These are phyloP conservation scores for Nautilus pompilius DNA, from an alignment of 1,140 invertebrate species.

Conservation along the genomic window DNA sequence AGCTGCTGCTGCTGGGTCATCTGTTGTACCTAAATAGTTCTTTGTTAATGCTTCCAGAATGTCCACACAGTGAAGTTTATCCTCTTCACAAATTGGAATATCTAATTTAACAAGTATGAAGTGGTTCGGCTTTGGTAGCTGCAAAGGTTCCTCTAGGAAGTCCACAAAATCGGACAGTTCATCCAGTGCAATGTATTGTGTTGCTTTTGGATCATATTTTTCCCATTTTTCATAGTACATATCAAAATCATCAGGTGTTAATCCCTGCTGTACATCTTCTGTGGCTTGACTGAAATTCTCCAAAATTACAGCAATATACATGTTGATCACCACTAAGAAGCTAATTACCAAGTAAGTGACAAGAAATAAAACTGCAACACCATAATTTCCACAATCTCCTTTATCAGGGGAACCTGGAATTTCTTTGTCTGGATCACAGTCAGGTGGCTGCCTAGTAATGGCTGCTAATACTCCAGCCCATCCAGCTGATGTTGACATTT, in stretches of 20 bases:
- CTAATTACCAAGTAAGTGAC: conserved; percentile 95
- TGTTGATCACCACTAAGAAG: conserved; percentile 98
- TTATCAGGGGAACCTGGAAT: conserved; percentile 78
- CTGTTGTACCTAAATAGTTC: conserved; percentile 89
- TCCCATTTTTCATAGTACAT: conserved; percentile 99
- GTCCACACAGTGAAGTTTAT: conserved; percentile 95
- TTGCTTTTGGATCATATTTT: conserved; percentile 95
- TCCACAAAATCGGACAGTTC: conserved; percentile 93
- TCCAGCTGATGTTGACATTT: conserved; percentile 97
- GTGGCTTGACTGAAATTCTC: conserved; percentile 98
- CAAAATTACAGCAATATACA: conserved; percentile 99
- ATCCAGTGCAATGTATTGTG: conserved; percentile 92
- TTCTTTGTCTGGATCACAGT: conserved; percentile 62
- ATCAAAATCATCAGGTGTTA: conserved; percentile 98
- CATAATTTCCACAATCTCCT: conserved; percentile 83
- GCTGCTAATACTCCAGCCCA: conserved; percentile 95
- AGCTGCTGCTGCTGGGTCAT: conserved; percentile 65
- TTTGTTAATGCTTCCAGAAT: conserved; percentile 87
- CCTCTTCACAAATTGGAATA: conserved; percentile 95
- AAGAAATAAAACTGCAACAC: conserved; percentile 90
- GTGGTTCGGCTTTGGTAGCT: conserved; percentile 97
- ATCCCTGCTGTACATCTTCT: conserved; percentile 96
- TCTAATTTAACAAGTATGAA: conserved; percentile 99
- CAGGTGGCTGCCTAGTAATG: conserved; percentile 80
- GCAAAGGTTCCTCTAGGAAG: conserved; percentile 60